Evolutionary conservation across 2,888 invertebrate species (phyloP).

Genomic region (Coleophora deauratella): DNA sequence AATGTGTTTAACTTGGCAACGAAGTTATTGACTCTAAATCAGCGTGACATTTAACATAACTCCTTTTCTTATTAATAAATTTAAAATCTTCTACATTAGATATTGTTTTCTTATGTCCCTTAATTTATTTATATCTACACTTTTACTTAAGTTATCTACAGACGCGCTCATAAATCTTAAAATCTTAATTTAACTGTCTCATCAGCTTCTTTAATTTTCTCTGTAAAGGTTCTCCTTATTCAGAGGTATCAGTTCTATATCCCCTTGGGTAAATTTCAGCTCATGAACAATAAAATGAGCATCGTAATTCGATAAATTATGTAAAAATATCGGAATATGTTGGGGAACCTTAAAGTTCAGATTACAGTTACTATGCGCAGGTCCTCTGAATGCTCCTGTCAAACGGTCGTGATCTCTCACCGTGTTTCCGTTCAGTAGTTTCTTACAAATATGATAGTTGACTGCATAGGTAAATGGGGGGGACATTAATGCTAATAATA

Average conservation of each 20-base stretch:
- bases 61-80: slow-evolving; percentile 15
- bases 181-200: slow-evolving; percentile 5
- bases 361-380: slow-evolving; percentile 3
- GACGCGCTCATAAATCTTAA: slow-evolving; percentile 5
- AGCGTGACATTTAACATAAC: slow-evolving; percentile 15
- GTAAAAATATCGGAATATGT: slow-evolving; percentile 5
- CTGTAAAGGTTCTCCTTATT: slow-evolving; percentile 29
- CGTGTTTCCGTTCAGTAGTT: background rate
- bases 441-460: slow-evolving; percentile 1
- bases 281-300: slow-evolving; percentile 24
- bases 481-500: too few species aligned
- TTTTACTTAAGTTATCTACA: slow-evolving; percentile 8
- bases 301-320: slow-evolving; percentile 8
- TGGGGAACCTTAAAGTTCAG: background rate
- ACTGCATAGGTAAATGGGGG: slow-evolving; percentile 1
- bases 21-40: slow-evolving; percentile 11
- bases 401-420: slow-evolving; percentile 4
- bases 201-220: slow-evolving; percentile 10
- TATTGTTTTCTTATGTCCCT: slow-evolving; percentile 6
- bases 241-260: slow-evolving; percentile 20
- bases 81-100: slow-evolving; percentile 9
- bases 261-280: slow-evolving; percentile 18
- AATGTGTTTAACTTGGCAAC: slow-evolving; percentile 14
- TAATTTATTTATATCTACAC: slow-evolving; percentile 10
- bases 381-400: slow-evolving; percentile 4